phyloP scores from a whole-genome alignment of 2,888 invertebrate species.

The Actias luna region DNA sequence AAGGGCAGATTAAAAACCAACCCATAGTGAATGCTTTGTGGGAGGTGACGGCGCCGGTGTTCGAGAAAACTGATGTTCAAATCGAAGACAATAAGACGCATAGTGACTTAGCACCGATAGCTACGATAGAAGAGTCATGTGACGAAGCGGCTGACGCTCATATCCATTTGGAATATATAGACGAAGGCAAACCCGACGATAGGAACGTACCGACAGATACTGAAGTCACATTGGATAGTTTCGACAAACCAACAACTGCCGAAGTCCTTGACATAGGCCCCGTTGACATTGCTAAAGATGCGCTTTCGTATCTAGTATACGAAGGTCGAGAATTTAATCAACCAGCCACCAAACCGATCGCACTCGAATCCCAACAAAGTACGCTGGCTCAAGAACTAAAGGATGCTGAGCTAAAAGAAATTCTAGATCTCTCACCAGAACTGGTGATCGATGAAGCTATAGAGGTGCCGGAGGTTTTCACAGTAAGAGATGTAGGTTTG shows the following conservation, averaged over 20 bases:
- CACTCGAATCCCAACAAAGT: slow-evolving; percentile 36
- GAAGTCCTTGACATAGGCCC: slow-evolving; percentile 38
- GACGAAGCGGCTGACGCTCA: slow-evolving; percentile 54
- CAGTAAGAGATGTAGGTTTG: slow-evolving; percentile 49
- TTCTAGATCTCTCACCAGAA: slow-evolving; percentile 69
- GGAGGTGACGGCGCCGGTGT: slow-evolving; percentile 39
- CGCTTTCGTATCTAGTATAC: slow-evolving; percentile 64
- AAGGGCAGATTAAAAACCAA: slow-evolving; percentile 53
- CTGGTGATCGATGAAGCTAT: slow-evolving; percentile 62
- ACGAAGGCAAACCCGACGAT: slow-evolving; percentile 55
- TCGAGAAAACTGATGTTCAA: slow-evolving; percentile 49
- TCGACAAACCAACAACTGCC: slow-evolving; percentile 24
- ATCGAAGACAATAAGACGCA: slow-evolving; percentile 45
- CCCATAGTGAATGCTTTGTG: slow-evolving; percentile 43
- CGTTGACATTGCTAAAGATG: slow-evolving; percentile 71
- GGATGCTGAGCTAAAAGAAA: slow-evolving; percentile 66
- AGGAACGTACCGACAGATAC: slow-evolving; percentile 33
- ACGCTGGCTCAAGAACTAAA: slow-evolving; percentile 65
- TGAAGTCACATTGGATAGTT: slow-evolving; percentile 32
- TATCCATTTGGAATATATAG: slow-evolving; percentile 55
- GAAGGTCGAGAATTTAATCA: slow-evolving; percentile 56
- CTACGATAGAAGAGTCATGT: slow-evolving; percentile 67
- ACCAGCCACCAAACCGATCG: slow-evolving; percentile 29
- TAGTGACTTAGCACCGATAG: slow-evolving; percentile 66
- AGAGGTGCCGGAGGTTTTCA: slow-evolving; percentile 56